A percentile compares a stretch with the other conserved stretches of the same genome.
Conservation (phyloP, 2,888 invertebrate species). For the Metellina segmentata region DNA sequence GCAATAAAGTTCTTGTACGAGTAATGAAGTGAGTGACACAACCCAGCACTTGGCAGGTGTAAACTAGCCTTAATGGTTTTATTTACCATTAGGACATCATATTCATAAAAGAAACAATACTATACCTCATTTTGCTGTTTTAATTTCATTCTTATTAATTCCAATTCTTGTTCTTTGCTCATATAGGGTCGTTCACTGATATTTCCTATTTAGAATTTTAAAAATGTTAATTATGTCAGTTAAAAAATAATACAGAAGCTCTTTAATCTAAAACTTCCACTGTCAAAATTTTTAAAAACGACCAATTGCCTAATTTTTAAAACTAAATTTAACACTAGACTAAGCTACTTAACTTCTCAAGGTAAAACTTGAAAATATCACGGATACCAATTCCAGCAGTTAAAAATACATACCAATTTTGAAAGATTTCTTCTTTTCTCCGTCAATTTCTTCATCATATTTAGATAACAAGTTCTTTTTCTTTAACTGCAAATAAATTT, state of each 20-base stretch:
- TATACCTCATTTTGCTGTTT: slow-evolving; percentile 79
- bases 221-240: not conserved
- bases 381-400: not conserved
- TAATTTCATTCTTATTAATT: slow-evolving; percentile 80
- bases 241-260: not conserved
- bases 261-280: not conserved
- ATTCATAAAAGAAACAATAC: not conserved
- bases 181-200: slow-evolving; percentile 25
- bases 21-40: no score
- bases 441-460: slow-evolving; percentile 96
- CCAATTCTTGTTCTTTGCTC: slow-evolving; percentile 80
- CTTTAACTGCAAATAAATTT: slow-evolving; percentile 80
- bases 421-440: slow-evolving; percentile 86
- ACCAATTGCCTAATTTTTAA: not conserved
- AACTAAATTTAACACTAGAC: not conserved
- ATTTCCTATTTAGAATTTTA: not conserved
- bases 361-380: not conserved
- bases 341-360: not conserved
- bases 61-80: no score
- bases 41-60: no score
- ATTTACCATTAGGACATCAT: no score
- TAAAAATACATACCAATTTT: slow-evolving; percentile 85
- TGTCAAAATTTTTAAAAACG: not conserved
- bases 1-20: no score
- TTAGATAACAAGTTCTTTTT: slow-evolving; percentile 89